Evolutionary conservation across 53 echinoderm and acorn worm genomes (phyloP).

Genomic region (Glandiceps talaboti): DNA sequence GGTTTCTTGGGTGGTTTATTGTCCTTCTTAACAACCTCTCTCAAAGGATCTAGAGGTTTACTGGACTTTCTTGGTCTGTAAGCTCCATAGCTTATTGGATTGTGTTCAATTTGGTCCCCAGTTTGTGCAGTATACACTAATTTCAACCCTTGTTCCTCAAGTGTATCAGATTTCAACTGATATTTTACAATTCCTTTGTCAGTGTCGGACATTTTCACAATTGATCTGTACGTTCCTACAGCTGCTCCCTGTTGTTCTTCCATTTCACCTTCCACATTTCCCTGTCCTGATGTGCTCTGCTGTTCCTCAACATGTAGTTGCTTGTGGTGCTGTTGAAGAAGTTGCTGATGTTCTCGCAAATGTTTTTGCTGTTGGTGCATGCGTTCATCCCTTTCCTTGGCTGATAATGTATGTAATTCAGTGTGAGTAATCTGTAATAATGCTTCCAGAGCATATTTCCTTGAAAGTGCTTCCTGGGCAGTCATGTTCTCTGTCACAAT

Average conservation of each 20-base stretch:
- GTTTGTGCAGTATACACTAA: slow-evolving; percentile 40
- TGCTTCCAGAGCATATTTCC: slow-evolving; percentile 87
- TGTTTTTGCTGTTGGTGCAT: background rate
- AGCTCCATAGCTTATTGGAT: slow-evolving; percentile 18
- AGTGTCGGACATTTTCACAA: slow-evolving; percentile 32
- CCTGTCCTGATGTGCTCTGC: background rate
- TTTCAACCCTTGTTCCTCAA: slow-evolving; percentile 48
- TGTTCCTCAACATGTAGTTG: background rate
- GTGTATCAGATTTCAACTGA: slow-evolving; percentile 34
- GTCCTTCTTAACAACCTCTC: slow-evolving; percentile 4
- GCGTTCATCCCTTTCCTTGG: background rate
- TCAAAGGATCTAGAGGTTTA: slow-evolving; percentile 4
- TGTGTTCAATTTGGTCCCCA: slow-evolving; percentile 12
- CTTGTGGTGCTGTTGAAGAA: slow-evolving; percentile 5
- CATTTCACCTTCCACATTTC: slow-evolving; percentile 21
- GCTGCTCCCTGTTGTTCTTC: background rate
- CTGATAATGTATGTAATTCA: slow-evolving; percentile 53
- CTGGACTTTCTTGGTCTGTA: slow-evolving; percentile 29
- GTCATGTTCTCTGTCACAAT: slow-evolving; percentile 4
- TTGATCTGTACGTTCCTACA: background rate
- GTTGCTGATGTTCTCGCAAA: slow-evolving; percentile 10
- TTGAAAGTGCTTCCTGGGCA: slow-evolving; percentile 33
- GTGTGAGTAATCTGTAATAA: slow-evolving; percentile 78
- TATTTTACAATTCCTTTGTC: slow-evolving; percentile 42
- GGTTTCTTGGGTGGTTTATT: slow-evolving; percentile 26